Base-by-base conservation (phyloP, 2,888 invertebrate genomes). In the Hydroisotoma schaefferi region DNA sequence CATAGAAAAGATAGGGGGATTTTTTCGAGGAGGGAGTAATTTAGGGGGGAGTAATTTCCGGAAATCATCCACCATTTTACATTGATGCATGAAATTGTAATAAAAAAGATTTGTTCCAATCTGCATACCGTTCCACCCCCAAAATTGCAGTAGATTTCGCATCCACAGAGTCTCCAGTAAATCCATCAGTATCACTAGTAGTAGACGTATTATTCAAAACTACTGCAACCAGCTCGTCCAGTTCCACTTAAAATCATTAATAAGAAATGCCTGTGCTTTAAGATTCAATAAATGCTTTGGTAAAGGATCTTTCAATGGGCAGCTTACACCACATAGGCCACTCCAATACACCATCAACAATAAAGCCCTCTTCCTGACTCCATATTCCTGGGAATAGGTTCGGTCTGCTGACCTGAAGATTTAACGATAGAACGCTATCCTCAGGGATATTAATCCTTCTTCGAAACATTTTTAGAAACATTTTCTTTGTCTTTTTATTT, bases 321-420 rank as follows among this genome's bases (percentile, higher is more conserved):
- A 28, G 37, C 59, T 60, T 55, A 64, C 67, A 38, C 63, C 65
- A 63, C 27, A 67, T 56, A 1, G 69, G 69, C 2, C 66, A 10
- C 52, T 69, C 67, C 1, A 69, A 40, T 10, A 69, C 67, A 23
- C 59, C 67, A 51, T 69, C 69, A 40, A 61, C n/a, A 47, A 69
- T 59, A 23, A 69, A 61, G 2, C 61, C 69, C 40, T 69, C 67
- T 20, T 49, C 58, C 38, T 67, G 59, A 53, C 52, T 58, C 33
- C 67, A 64, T 2, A 67, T 43, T 37, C 63, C 60, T 6, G 69
- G 62, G 1, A 59, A 47, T 27, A 69, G 54, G 52, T 69, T 63
- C 2, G 69, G 67, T 38, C 61, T 33, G 46, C 62, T 65, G 20
- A 69, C 59, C 52, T 69, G 69, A 37, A 59, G 40, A 1, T 62